Base-by-base conservation (phyloP, 2,797 vertebrate genomes). In the Alcedo quadribrachys region DNA sequence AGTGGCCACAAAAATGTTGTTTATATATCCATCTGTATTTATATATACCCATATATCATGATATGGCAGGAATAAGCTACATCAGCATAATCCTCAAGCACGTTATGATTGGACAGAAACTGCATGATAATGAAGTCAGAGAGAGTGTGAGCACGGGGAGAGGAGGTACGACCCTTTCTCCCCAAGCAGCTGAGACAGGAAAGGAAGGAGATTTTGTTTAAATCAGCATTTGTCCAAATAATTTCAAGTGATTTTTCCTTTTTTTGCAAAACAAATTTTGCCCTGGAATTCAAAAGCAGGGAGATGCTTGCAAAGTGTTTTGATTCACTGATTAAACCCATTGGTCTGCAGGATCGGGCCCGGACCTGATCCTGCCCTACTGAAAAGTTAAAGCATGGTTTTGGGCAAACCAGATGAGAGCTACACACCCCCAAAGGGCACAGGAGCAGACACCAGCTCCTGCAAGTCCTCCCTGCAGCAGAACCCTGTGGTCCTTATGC, bases 51-150 rank as follows among this genome's bases (percentile, higher is more conserved):
- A 51, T 8, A 33, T 35, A 40, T 50, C 73, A 3, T 3, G 51
- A 68, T 9, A 12, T 0, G 37, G 65, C 13, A 53, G 68, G 46
- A 81, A 85, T 22, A 16, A 35, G 46, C 83, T 70, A 76, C 81
- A 63, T 12, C 93, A 93, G 89, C 89, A 93, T 28, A 82, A 66
- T 33, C 46, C 74, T 58, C 58, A 24, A 71, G 82, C 77, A 87
- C 28, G 2, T 6, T 8, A 80, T 3, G 51, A 77, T 5, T 71
- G 87, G 87, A 14, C 69, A 69, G 85, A 63, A 77, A 9, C 71
- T 58, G 85, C 22, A 20, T 12, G 57, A 40, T 46, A 55, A 77
- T 32, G 68, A 60, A 94, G 71, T 32, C 50, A 3, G 67, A 33
- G 32, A 53, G 74, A 32, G 46, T 6, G 73, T 8, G 48, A 87